Evolutionary conservation across 1,140 invertebrate genomes (phyloP).

Genomic region (Wasmannia auropunctata): DNA sequence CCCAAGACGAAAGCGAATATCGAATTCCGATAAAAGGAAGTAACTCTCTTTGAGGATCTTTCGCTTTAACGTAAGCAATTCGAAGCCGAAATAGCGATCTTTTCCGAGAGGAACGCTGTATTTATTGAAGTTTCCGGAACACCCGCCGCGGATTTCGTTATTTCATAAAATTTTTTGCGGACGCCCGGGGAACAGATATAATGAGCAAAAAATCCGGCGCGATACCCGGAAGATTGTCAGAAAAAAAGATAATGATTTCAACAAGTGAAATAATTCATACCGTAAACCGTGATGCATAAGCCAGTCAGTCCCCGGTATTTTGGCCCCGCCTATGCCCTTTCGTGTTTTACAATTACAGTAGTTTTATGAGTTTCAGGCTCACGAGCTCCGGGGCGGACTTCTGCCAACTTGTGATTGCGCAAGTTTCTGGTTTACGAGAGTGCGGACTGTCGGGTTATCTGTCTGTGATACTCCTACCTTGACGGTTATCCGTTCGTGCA

Average conservation of each 20-base stretch:
- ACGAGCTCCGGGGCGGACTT: constrained; percentile 73
- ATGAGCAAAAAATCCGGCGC: constrained; percentile 20
- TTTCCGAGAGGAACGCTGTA: constrained; percentile 35
- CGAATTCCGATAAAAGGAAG: constrained; percentile 78
- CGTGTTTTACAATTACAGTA: constrained; percentile 82
- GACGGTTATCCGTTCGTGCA: constrained; percentile 32
- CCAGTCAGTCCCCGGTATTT: constrained; percentile 61
- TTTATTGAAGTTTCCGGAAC: constrained; percentile 12
- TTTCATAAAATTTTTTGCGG: constrained; percentile 17
- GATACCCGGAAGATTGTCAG: not conserved
- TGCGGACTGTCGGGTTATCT: constrained; percentile 72
- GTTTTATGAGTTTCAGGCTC: constrained; percentile 80
- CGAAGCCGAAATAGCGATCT: constrained; percentile 59
- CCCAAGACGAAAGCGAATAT: constrained; percentile 73
- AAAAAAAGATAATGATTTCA: constrained; percentile 64
- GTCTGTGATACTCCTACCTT: constrained; percentile 71
- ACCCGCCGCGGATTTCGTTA: constrained; percentile 13
- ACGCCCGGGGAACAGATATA: not conserved
- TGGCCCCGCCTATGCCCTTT: constrained; percentile 67
- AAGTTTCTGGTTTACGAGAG: constrained; percentile 80
- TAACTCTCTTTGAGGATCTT: constrained; percentile 75
- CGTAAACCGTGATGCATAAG: constrained; percentile 59
- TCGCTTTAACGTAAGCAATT: constrained; percentile 71
- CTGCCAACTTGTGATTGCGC: constrained; percentile 79
- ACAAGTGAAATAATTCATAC: constrained; percentile 75